Base-by-base conservation (phyloP, 2,888 invertebrate species). In the Dicyrtoma fusca region DNA sequence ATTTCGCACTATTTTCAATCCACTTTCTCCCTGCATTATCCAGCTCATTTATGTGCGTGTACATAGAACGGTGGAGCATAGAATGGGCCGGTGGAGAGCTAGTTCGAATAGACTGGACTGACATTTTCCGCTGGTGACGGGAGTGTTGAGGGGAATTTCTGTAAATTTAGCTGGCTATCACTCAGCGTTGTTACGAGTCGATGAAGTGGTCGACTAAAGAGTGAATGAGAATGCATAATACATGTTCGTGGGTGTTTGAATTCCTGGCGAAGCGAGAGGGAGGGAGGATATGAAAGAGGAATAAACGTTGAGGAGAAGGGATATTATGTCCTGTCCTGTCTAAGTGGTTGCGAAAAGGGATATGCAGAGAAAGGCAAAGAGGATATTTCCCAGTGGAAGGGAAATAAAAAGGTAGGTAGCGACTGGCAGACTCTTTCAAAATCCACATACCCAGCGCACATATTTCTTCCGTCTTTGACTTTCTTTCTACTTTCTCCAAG, bases 341-440 rank as follows among this genome's bases (percentile, higher is more conserved):
- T 49, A 45, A 64, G 25, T 23, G 64, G 47, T n/a, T 23, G 64
- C n/a, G 64, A 25, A 49, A 23, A 42, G 11, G 11, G 25, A 17
- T 47, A 49, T 47, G 49, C 45, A 25, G 26, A 10, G 47, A 26
- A 69, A 21, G 26, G 23, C 19, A 53, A 53, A 21, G 19, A 17
- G 3, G 63, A 45, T 69, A 70, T 70, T 70, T 70, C 63, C 62
- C 63, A 49, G 53, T 42, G 70, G 70, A 49, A 25, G 26, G 17
- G 42, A 53, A 49, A 70, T 62, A 70, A 61, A 70, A 42, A 63
- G 70, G 21, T 42, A 34, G 70, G n/a, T 19, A 70, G 59, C 23
- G 14, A 34, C 25, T 4, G 55, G 4, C 6, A n/a, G 55, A 21
- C n/a, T n/a, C n/a, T 47, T 47, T n/a, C 47, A 47, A 47, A 47